Evolutionary conservation across 2,113 vertebrate species (phyloP).

Genomic region (Macquaria australasica): DNA sequence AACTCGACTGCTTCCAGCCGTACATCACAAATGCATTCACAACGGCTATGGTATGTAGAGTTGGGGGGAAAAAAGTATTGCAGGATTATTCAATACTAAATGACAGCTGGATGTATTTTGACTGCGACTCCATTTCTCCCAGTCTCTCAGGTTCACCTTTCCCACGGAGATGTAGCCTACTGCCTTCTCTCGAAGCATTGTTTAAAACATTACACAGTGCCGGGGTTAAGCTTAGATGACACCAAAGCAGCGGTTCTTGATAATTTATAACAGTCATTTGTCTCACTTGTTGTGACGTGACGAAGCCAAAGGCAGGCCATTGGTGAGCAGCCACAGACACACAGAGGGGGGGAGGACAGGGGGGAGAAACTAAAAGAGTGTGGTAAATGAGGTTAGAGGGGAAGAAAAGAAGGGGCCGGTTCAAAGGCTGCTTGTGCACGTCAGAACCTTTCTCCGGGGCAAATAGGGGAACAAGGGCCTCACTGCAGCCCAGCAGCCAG

Average conservation of each 20-base stretch:
- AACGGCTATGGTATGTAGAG: neutral
- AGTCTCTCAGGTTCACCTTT: constrained; percentile 35
- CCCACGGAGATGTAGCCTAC: constrained; percentile 24
- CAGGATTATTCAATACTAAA: constrained; percentile 5
- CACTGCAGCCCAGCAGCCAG: constrained; percentile 56
- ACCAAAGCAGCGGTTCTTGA: constrained; percentile 40
- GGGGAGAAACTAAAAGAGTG: constrained; percentile 36
- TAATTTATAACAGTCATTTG: constrained; percentile 60
- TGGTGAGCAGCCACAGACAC: constrained; percentile 37
- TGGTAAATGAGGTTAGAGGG: constrained; percentile 70
- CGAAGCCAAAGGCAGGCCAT: constrained; percentile 43
- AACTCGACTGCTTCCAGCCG: neutral
- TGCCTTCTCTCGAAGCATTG: neutral
- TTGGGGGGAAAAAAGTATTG: constrained; percentile 4
- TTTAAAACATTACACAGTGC: constrained; percentile 28
- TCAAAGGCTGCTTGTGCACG: constrained; percentile 65
- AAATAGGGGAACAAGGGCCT: constrained; percentile 72
- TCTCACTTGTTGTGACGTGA: constrained; percentile 59
- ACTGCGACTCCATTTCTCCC: neutral
- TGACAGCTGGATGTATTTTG: constrained; percentile 22
- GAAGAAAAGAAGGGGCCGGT: constrained; percentile 61
- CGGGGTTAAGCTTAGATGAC: constrained; percentile 51
- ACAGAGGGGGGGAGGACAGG: neutral
- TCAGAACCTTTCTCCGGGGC: constrained; percentile 74
- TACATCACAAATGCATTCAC: constrained; percentile 11